Evolutionary conservation across 2,888 invertebrate species (phyloP).

Genomic region (Xanthia icteritia): DNA sequence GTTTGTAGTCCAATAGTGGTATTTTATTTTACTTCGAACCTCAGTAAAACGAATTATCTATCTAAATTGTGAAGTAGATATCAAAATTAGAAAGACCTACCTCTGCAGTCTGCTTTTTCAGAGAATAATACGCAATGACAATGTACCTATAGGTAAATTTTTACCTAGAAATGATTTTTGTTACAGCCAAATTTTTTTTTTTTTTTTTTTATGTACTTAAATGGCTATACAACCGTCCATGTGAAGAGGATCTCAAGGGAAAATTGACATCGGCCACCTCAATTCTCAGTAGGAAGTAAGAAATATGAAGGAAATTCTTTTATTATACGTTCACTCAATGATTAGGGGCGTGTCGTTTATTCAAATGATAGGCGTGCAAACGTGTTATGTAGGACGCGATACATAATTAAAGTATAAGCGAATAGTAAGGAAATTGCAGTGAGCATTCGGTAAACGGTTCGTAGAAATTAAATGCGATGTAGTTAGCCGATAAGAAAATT

Average conservation of each 20-base stretch:
- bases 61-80: neutral
- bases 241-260: slow-evolving; percentile 40
- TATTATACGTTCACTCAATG: slow-evolving; percentile 10
- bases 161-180: neutral
- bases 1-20: neutral
- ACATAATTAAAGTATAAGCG: slow-evolving; percentile 40
- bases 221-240: slow-evolving; percentile 2
- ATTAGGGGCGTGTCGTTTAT: slow-evolving; percentile 8
- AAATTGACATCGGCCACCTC: slow-evolving; percentile 23
- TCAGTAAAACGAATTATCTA: neutral
- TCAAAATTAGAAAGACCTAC: neutral
- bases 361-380: slow-evolving; percentile 33
- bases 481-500: slow-evolving; percentile 5
- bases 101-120: neutral
- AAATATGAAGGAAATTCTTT: slow-evolving; percentile 18
- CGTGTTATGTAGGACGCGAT: slow-evolving; percentile 34
- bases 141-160: neutral
- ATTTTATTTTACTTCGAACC: neutral
- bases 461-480: slow-evolving; percentile 54
- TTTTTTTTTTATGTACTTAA: too few relatives aligned
- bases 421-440: slow-evolving; percentile 32
- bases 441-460: slow-evolving; percentile 45
- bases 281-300: neutral
- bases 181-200: too few relatives aligned
- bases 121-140: neutral